A percentile compares a stretch with the other conserved stretches of the same genome.
These are phyloP conservation scores for Cephonodes hylas DNA, from an alignment of 2,888 invertebrate species.

Conservation along the genomic window DNA sequence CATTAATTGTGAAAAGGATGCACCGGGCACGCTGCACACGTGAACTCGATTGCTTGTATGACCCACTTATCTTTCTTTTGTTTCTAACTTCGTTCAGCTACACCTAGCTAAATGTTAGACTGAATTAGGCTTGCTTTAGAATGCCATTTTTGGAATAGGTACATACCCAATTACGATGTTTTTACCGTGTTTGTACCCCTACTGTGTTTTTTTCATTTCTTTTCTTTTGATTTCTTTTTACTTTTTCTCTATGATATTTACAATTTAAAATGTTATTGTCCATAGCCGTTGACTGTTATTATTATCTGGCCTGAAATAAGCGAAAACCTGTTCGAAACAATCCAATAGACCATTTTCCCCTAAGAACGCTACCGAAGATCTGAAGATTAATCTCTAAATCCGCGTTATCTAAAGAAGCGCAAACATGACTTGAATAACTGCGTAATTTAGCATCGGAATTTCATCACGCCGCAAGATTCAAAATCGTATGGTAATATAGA, in stretches of 20 bases:
- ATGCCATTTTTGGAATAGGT: background rate
- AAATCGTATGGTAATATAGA: conserved; percentile 9
- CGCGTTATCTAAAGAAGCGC: background rate
- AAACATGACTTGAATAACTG: conserved; percentile 4
- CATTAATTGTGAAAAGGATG: conserved; percentile 7
- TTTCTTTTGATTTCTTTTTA: no score
- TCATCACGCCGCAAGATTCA: conserved; percentile 18
- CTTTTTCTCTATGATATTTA: background rate
- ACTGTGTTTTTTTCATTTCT: no score
- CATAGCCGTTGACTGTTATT: no score
- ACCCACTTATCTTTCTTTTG: conserved; percentile 2
- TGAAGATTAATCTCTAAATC: background rate
- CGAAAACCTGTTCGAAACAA: background rate
- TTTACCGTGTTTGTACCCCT: no score
- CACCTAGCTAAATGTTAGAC: background rate
- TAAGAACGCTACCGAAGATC: background rate
- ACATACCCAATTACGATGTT: background rate
- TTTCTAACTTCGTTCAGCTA: background rate
- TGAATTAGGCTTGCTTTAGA: background rate
- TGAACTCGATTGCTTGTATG: conserved; percentile 4
- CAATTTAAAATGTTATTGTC: background rate
- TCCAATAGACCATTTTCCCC: background rate
- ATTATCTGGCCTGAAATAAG: background rate
- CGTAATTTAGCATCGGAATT: conserved; percentile 13
- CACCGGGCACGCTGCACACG: background rate